Evolutionary conservation across 2,797 vertebrate species (phyloP), one percentile per base, ranked within the genome.

Genomic region (Sciaenops ocellatus): DNA sequence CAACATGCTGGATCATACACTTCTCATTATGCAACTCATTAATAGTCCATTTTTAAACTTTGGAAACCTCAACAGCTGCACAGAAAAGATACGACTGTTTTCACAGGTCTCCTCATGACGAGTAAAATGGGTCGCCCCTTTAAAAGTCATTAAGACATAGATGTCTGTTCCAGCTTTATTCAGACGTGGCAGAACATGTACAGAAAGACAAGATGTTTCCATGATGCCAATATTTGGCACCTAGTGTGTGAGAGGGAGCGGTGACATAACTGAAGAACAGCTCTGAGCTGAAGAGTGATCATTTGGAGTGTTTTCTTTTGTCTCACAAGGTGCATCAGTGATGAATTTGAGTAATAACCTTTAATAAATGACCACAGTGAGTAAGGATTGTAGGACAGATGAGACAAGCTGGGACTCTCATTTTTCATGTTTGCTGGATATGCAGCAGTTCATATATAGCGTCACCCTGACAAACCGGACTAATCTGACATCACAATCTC

Each of bases 11-110:
- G 41, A 44, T 24, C 7, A 42, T 15, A 28, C 17, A 48, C 28
- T 64, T 47, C 48, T 5, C 54, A 60, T 20, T 18, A 77, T 64
- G 44, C 52, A 50, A 46, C 20, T 17, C 16, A 63, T 63, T n/a
- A 20, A 5, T 22, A 48, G 17, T 28, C n/a, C n/a, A 48, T 67
- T 38, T 69, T 61, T 48, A 61, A 26, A 44, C 44, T 34, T 69
- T 22, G 50, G 59, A 56, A 61, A 56, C 16, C 5, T 47, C 11
- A 12, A 50, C 11, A n/a, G 3, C 24, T 2, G 4, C 30, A 16
- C n/a, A 28, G 28, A 47, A 60, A 42, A 8, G 3, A 22, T 41
- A 15, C 0, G 3, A 9, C 18, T n/a, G 56, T 20, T 59, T 41
- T 55, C 26, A 28, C 52, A 16, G 52, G 30, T 6, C 50, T 24